These are phyloP conservation scores for Temnothorax nylanderi DNA, from an alignment of 1,140 invertebrate species.

Conservation along the genomic window DNA sequence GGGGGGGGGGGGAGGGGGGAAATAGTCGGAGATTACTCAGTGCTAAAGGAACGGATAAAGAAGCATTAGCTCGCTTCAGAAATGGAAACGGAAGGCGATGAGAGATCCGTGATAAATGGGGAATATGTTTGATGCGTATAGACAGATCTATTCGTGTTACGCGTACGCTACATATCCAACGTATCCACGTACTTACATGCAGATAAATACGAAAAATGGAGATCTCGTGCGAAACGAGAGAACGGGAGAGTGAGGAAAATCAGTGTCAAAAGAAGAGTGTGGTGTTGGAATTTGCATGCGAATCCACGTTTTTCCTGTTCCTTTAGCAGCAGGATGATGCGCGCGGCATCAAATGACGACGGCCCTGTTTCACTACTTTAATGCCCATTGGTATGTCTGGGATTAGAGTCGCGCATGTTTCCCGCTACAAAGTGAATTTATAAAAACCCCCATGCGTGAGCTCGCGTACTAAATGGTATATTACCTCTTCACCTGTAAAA, in stretches of 20 bases:
- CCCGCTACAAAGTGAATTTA: slow-evolving; percentile 46
- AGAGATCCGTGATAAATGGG: slow-evolving; percentile 60
- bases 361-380: slow-evolving; percentile 55
- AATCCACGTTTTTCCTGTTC: neutral
- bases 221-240: slow-evolving; percentile 41
- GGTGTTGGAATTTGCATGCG: slow-evolving; percentile 71
- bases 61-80: slow-evolving; percentile 56
- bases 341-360: slow-evolving; percentile 61
- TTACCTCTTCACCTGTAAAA: slow-evolving; percentile 14
- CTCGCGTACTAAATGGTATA: slow-evolving; percentile 45
- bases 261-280: slow-evolving; percentile 68
- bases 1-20: neutral
- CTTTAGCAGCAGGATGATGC: neutral
- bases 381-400: slow-evolving; percentile 52
- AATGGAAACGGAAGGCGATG: slow-evolving; percentile 39
- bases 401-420: slow-evolving; percentile 36
- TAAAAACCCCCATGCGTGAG: slow-evolving; percentile 14
- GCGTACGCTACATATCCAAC: neutral
- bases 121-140: slow-evolving; percentile 14
- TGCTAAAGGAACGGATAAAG: slow-evolving; percentile 50
- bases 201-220: slow-evolving; percentile 50
- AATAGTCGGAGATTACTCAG: neutral
- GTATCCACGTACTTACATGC: slow-evolving; percentile 5
- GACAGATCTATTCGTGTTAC: slow-evolving; percentile 41
- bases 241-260: slow-evolving; percentile 29